Evolutionary conservation across 2,797 vertebrate genomes (phyloP), one percentile per base, ranked within the genome.

Genomic region (Podarcis siculus): DNA sequence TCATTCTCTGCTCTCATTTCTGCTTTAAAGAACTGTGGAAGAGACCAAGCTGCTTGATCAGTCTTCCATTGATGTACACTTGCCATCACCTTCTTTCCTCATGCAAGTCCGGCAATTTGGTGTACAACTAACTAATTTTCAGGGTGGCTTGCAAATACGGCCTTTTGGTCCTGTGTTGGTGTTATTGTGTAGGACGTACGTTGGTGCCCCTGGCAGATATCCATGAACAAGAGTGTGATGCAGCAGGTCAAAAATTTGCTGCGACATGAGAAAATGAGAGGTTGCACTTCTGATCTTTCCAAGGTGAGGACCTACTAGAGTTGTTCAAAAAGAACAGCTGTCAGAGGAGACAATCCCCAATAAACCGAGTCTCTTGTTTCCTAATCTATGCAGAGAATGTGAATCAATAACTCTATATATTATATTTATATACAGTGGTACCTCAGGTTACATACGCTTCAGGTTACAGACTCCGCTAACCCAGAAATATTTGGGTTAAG

Each of bases 1-100:
- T 84, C 82, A 67, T 75, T 86, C 85, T 82, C 89, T 83, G 80
- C 82, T 86, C 75, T 86, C 37, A n/a, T 35, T 83, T 49, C 66
- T 64, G 37, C 66, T 79, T 71, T 86, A 86, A 86, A 86, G 79
- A 79, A 61, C 89, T 86, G 64, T 72, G 71, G 75, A 72, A 83
- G 37, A 86, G 66, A 72, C 64, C 79, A 45, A 72, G 42, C 73
- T 27, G 76, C 71, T 83, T 88, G 73, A 83, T 88, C 87, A 78
- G 75, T 58, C 66, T 72, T 88, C 66, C 79, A 64, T 82, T 79
- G 71, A 83, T 39, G 82, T 21, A 58, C 23, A 55, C 32, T 55
- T 71, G 37, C 73, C 19, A 58, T 77, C 81, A 79, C 87, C 81
- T 72, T 39, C 66, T 21, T 83, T 72, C 30, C 23, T 72, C 45